Conservation (phyloP, 2,888 invertebrate species). For the Cynaeus angustus region DNA sequence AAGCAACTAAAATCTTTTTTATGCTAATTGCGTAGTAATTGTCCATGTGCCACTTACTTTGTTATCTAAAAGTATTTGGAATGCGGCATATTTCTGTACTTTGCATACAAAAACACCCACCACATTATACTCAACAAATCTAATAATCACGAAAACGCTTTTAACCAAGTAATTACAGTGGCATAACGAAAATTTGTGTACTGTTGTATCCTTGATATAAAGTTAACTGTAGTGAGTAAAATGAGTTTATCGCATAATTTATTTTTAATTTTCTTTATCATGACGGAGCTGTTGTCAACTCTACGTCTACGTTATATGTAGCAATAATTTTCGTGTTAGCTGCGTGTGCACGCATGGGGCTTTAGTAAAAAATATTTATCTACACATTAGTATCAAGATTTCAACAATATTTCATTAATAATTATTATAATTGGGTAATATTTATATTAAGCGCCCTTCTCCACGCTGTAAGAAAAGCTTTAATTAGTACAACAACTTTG, state of each 20-base stretch:
- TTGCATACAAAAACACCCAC: constrained; percentile 25
- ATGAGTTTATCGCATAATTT: background rate
- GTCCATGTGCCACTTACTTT: constrained; percentile 3
- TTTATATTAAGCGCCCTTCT: constrained; percentile 10
- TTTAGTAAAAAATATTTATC: constrained; percentile 1
- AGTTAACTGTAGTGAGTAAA: background rate
- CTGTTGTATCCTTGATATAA: too few species aligned
- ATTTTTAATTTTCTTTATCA: constrained; percentile 4
- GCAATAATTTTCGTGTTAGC: constrained; percentile 13
- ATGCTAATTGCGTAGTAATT: constrained; percentile 20
- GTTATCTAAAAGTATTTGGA: constrained; percentile 11
- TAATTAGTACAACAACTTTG: too few species aligned
- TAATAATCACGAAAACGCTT: constrained; percentile 17
- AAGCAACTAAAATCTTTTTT: constrained; percentile 8
- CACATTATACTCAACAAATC: background rate
- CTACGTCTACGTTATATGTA: constrained; percentile 7
- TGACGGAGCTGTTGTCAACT: constrained; percentile 1
- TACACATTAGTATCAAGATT: constrained; percentile 10
- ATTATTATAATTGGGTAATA: constrained; percentile 3
- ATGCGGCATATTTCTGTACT: constrained; percentile 2
- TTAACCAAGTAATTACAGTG: background rate
- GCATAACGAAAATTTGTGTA: constrained; percentile 5
- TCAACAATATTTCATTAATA: constrained; percentile 19
- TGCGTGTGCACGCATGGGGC: constrained; percentile 8
- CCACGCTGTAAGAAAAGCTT: too few species aligned